Conservation (phyloP, 2,113 vertebrate genomes). For the Gorilla gorilla region DNA sequence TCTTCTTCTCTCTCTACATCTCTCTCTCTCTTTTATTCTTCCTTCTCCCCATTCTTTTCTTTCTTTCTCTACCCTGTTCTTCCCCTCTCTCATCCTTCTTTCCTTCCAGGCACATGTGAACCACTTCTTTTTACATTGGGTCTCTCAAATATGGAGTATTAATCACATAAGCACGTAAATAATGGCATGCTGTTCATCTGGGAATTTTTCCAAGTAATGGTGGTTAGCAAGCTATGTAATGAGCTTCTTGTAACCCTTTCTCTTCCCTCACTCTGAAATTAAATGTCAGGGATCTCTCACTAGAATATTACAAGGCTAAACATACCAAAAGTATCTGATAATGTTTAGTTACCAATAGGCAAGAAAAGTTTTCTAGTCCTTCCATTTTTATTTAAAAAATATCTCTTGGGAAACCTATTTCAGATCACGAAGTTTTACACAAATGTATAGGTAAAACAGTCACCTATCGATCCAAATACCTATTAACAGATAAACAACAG, state of each 20-base stretch:
- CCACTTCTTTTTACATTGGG: not conserved
- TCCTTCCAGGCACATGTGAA: not conserved
- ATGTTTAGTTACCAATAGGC: constrained; percentile 14
- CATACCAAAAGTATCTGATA: not conserved
- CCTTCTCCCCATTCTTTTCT: not conserved
- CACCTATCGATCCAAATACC: not conserved
- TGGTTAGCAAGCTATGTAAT: constrained; percentile 11
- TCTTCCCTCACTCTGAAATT: not conserved
- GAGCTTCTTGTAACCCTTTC: not conserved
- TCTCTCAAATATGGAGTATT: not conserved
- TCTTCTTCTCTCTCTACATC: too few species aligned
- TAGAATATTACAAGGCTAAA: not conserved
- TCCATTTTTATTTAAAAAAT: not conserved
- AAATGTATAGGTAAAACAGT: not conserved
- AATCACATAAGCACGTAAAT: constrained; percentile 10
- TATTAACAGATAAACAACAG: not conserved
- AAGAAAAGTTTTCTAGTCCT: not conserved
- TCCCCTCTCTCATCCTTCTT: not conserved
- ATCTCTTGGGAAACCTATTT: not conserved
- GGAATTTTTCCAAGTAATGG: constrained; percentile 26
- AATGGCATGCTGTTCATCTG: constrained; percentile 15
- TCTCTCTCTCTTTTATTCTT: not conserved
- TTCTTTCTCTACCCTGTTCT: not conserved
- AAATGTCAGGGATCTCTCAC: not conserved
- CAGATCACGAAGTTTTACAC: not conserved